Percentiles rank a stretch among this genome's conserved stretches.
phyloP scores from a whole-genome alignment of 2,888 invertebrate genomes.

The Steromphala cineraria region DNA sequence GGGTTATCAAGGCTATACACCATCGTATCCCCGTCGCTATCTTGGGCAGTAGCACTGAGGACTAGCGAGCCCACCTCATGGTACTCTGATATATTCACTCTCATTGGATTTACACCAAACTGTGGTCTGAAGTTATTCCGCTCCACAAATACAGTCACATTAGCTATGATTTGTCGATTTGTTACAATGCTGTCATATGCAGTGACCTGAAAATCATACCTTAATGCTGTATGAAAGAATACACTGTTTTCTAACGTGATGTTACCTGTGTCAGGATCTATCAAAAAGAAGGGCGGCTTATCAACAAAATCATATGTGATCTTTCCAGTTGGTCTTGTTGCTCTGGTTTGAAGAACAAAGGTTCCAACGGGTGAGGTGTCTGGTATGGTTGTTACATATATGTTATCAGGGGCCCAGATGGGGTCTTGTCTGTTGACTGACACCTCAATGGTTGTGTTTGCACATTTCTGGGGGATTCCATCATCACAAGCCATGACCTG shows the following conservation, averaged over 20 bases:
- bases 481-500: slow-evolving; percentile 63
- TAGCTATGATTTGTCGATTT: slow-evolving; percentile 41
- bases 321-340: slow-evolving; percentile 34
- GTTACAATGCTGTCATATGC: slow-evolving; percentile 52
- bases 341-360: slow-evolving; percentile 39
- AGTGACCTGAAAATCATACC: slow-evolving; percentile 35
- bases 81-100: slow-evolving; percentile 38
- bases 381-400: slow-evolving; percentile 28
- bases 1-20: slow-evolving; percentile 29
- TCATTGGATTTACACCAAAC: slow-evolving; percentile 30
- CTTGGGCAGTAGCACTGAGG: slow-evolving; percentile 50
- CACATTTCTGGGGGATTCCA: slow-evolving; percentile 59
- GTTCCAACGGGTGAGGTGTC: slow-evolving; percentile 41
- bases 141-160: slow-evolving; percentile 47
- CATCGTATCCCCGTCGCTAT: slow-evolving; percentile 39
- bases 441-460: slow-evolving; percentile 51
- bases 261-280: slow-evolving; percentile 28
- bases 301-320: slow-evolving; percentile 45
- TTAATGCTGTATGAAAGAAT: not conserved
- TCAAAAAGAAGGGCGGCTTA: slow-evolving; percentile 41
- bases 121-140: slow-evolving; percentile 46
- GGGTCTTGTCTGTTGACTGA: slow-evolving; percentile 51
- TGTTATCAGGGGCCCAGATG: slow-evolving; percentile 18
- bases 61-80: slow-evolving; percentile 42
- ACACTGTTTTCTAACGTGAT: slow-evolving; percentile 10